phyloP scores from a whole-genome alignment of 2,113 vertebrate genomes.

The Crypturellus undulatus region DNA sequence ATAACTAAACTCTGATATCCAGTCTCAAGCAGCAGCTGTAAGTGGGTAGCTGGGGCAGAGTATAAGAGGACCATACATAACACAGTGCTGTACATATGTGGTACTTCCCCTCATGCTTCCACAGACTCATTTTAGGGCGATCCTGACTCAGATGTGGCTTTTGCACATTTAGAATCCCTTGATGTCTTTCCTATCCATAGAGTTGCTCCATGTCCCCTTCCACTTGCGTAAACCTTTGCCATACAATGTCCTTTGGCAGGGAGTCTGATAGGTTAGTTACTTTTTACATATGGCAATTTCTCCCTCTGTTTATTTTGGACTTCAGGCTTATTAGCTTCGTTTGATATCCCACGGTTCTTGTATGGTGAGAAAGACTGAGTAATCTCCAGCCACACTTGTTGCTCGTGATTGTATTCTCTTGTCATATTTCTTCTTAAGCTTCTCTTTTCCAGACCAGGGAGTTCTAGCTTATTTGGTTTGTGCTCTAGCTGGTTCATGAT shows the following conservation, averaged over 20 bases:
- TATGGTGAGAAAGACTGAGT: no score
- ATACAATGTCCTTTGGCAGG: not conserved
- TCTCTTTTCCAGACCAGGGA: not conserved
- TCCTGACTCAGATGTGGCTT: not conserved
- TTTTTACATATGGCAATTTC: not conserved
- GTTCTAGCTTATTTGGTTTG: not conserved
- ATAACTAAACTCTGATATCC: not conserved
- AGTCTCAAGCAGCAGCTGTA: not conserved
- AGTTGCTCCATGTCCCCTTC: not conserved
- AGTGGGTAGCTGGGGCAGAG: not conserved
- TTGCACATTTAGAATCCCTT: not conserved
- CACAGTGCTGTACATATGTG: not conserved
- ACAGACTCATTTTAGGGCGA: not conserved
- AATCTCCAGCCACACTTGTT: no score
- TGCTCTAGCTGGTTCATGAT: not conserved
- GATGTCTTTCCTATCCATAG: not conserved
- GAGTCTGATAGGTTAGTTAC: not conserved
- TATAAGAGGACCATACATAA: not conserved
- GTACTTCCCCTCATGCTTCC: not conserved
- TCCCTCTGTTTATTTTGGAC: not conserved
- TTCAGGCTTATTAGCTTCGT: not conserved
- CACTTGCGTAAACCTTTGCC: not conserved
- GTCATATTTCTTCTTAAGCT: not conserved
- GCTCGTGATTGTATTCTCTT: no score
- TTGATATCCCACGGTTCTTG: no score